Conservation (phyloP, 2,113 vertebrate species). For the Ailuropoda melanoleuca region DNA sequence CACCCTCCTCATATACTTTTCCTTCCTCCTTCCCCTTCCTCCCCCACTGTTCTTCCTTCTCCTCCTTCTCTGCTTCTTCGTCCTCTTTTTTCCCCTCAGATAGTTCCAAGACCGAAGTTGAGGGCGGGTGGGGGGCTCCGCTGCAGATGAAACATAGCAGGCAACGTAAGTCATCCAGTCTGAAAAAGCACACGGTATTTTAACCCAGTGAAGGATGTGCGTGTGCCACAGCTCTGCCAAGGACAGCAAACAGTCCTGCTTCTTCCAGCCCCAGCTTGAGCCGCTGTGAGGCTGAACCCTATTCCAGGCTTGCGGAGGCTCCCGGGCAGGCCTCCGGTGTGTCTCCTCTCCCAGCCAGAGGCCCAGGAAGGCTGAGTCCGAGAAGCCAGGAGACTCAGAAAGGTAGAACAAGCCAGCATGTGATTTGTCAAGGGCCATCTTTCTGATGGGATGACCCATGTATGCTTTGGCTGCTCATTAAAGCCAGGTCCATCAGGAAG, state of each 20-base stretch:
- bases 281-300: neutral
- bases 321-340: neutral
- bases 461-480: neutral
- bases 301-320: neutral
- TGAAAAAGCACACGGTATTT: constrained; percentile 36
- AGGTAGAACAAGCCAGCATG: no score
- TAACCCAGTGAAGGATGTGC: neutral
- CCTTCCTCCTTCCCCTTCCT: neutral
- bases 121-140: neutral
- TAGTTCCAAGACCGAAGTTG: constrained; percentile 43
- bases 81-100: neutral
- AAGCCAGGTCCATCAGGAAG: neutral
- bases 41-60: neutral
- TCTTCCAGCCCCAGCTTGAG: neutral
- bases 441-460: neutral
- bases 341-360: neutral
- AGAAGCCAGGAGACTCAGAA: neutral
- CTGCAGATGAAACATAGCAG: neutral
- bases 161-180: neutral
- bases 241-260: constrained; percentile 39
- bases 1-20: constrained; percentile 67
- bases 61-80: neutral
- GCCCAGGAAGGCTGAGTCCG: neutral
- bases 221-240: constrained; percentile 58
- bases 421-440: neutral